Conservation (phyloP, 1,140 invertebrate species). For the Scaptomyza graminum region DNA sequence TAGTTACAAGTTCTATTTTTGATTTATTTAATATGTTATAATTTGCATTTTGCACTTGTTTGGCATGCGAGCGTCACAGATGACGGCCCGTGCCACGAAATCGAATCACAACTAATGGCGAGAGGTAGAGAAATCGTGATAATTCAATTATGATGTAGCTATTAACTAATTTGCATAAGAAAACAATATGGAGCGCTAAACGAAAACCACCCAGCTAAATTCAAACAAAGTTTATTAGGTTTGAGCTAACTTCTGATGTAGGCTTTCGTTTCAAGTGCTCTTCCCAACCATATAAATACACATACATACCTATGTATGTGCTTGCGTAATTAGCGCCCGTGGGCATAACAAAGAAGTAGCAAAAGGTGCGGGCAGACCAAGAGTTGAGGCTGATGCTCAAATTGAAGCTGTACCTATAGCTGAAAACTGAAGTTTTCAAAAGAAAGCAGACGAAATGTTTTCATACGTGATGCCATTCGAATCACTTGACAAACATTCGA, state of each 20-base stretch:
- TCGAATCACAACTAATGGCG: conserved; percentile 21
- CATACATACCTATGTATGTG: conserved; percentile 26
- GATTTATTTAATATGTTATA: conserved; percentile 1
- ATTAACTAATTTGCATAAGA: conserved; percentile 77
- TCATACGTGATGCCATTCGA: conserved; percentile 51
- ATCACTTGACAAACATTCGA: conserved; percentile 64
- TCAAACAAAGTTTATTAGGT: neutral
- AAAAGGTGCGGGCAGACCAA: conserved; percentile 31
- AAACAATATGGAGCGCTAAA: conserved; percentile 54
- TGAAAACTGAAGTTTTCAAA: conserved; percentile 33
- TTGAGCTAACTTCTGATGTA: conserved; percentile 39
- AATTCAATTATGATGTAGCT: conserved; percentile 71
- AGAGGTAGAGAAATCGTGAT: conserved; percentile 54
- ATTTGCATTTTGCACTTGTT: conserved; percentile 42
- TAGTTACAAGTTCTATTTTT: conserved; percentile 5
- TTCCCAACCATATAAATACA: conserved; percentile 27
- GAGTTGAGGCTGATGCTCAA: neutral
- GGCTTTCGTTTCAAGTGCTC: conserved; percentile 47
- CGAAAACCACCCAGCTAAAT: conserved; percentile 18
- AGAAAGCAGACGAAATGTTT: conserved; percentile 51
- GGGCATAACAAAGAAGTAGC: conserved; percentile 45
- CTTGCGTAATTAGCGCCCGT: conserved; percentile 72
- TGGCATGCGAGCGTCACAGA: conserved; percentile 22
- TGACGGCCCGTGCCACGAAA: conserved; percentile 40
- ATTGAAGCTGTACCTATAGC: neutral